Evolutionary conservation across 2,888 invertebrate genomes (phyloP).

Genomic region (Erebia aethiops): DNA sequence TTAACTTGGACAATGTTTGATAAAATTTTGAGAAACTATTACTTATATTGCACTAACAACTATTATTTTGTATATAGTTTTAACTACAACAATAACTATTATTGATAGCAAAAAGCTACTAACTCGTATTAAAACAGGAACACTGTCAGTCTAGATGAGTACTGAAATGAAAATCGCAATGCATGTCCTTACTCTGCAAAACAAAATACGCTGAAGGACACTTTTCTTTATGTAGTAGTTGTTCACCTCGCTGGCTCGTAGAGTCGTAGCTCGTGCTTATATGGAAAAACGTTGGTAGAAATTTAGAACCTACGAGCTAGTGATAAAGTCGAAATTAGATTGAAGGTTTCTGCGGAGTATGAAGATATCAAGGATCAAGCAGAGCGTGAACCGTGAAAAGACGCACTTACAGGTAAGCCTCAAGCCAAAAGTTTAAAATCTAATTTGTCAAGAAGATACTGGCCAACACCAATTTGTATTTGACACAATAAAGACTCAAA

Average conservation of each 20-base stretch:
- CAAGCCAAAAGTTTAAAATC: slow-evolving; percentile 25
- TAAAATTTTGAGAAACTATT: neutral
- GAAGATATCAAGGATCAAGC: slow-evolving; percentile 66
- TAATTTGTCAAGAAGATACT: neutral
- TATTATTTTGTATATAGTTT: neutral
- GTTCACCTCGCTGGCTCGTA: slow-evolving; percentile 64
- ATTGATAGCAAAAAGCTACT: no score
- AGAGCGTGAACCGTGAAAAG: slow-evolving; percentile 75
- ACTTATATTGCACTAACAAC: neutral
- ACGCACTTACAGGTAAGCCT: slow-evolving; percentile 39
- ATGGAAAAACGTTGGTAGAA: slow-evolving; percentile 21
- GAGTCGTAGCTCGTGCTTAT: slow-evolving; percentile 18
- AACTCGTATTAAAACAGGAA: slow-evolving; percentile 47
- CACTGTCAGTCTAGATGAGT: slow-evolving; percentile 50
- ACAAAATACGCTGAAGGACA: slow-evolving; percentile 70
- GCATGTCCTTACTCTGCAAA: slow-evolving; percentile 64
- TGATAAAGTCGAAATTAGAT: slow-evolving; percentile 51
- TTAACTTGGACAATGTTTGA: neutral
- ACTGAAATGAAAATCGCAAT: slow-evolving; percentile 71
- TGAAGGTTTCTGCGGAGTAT: slow-evolving; percentile 50
- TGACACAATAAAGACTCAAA: no score
- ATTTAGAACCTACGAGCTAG: slow-evolving; percentile 32
- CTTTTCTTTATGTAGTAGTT: slow-evolving; percentile 71
- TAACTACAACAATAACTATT: neutral
- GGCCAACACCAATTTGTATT: neutral